A percentile compares a stretch with the other conserved stretches of the same genome.
Conservation (phyloP, 1,140 invertebrate genomes). For the Agrypnia vestita region DNA sequence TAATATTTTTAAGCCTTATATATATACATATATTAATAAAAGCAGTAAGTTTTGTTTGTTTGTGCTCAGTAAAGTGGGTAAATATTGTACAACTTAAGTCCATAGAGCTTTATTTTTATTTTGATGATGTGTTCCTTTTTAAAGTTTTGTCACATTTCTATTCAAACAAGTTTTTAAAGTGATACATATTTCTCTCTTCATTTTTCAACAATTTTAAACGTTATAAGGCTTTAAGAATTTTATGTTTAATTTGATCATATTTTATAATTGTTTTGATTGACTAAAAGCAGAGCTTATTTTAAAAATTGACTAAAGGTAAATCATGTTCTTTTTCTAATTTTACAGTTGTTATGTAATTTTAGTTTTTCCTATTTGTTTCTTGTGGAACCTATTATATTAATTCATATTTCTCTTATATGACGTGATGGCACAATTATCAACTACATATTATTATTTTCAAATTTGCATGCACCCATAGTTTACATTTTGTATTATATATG, state of each 20-base stretch:
- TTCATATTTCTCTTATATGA: too few relatives aligned
- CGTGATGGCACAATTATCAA: too few relatives aligned
- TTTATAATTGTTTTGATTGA: conserved; percentile 12
- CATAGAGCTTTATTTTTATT: too few relatives aligned
- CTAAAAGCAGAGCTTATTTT: conserved; percentile 23
- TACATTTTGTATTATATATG: too few relatives aligned
- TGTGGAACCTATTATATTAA: too few relatives aligned
- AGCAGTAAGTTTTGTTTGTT: background rate
- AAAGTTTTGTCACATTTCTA: background rate
- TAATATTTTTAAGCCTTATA: conserved; percentile 2
- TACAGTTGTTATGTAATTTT: conserved; percentile 20
- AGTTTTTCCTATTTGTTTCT: background rate
- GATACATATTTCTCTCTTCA: background rate
- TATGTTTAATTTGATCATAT: background rate
- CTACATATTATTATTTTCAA: too few relatives aligned
- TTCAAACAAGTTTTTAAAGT: background rate
- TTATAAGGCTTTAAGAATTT: background rate
- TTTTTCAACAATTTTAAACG: conserved; percentile 9
- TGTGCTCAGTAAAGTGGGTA: conserved; percentile 8
- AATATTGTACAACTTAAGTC: too few relatives aligned
- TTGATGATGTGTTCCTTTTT: too few relatives aligned
- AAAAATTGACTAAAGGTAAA: background rate
- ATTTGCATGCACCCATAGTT: too few relatives aligned
- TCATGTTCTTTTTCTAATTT: conserved; percentile 1
- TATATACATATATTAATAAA: background rate